Percentiles rank a stretch among this genome's conserved stretches.
Conservation (phyloP, 2,113 vertebrate species). For the Chiloscyllium plagiosum region DNA sequence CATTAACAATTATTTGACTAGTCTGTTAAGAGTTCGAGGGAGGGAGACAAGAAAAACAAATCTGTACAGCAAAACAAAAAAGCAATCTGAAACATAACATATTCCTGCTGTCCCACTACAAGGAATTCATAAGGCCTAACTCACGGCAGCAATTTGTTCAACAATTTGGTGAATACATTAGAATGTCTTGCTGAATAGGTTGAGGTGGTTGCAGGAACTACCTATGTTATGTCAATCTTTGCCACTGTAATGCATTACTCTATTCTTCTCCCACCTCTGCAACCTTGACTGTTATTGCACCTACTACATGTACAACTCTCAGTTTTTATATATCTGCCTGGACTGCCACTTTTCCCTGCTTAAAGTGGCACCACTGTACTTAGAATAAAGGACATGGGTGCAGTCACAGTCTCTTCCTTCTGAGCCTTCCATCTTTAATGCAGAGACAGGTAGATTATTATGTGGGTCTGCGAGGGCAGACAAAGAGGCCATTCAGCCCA, state of each 20-base stretch:
- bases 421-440: neutral
- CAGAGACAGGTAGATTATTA: neutral
- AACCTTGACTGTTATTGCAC: too few species aligned
- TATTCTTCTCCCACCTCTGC: too few species aligned
- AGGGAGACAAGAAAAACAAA: neutral
- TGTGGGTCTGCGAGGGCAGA: too few species aligned
- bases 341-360: neutral
- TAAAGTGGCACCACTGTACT: neutral
- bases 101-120: too few species aligned
- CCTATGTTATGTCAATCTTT: neutral
- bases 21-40: neutral
- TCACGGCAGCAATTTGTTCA: neutral
- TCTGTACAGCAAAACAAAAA: neutral
- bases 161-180: neutral
- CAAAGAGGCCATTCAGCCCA: too few species aligned
- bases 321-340: too few species aligned
- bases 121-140: neutral
- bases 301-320: too few species aligned
- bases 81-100: neutral
- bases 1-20: neutral
- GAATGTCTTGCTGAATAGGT: neutral
- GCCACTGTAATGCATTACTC: too few species aligned
- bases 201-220: neutral
- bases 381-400: neutral
- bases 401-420: neutral